These are phyloP conservation scores for Strigamia crassipes DNA, from an alignment of 2,888 invertebrate genomes.

Conservation along the genomic window DNA sequence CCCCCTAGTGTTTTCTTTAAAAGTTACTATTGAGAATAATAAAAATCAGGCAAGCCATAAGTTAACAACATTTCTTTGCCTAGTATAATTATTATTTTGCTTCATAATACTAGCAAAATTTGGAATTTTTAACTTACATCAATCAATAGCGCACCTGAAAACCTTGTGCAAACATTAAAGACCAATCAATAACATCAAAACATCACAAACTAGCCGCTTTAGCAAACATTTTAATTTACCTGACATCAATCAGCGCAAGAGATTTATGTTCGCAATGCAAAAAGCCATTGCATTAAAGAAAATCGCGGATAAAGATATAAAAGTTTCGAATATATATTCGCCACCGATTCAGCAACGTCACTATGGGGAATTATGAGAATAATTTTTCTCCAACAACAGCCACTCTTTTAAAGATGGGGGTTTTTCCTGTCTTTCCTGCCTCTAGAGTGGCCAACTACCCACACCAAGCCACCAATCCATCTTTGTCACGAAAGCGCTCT, in stretches of 20 bases:
- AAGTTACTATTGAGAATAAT: too few species aligned
- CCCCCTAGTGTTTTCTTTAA: too few species aligned
- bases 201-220: neutral
- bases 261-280: neutral
- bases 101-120: too few species aligned
- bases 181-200: neutral
- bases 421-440: constrained; percentile 5
- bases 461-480: constrained; percentile 26
- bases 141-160: neutral
- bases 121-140: neutral
- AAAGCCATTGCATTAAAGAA: neutral
- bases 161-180: neutral
- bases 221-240: too few species aligned
- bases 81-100: too few species aligned
- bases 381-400: constrained; percentile 1
- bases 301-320: neutral
- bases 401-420: constrained; percentile 24
- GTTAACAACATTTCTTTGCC: too few species aligned
- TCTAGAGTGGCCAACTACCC: constrained; percentile 25
- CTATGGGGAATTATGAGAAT: constrained; percentile 11
- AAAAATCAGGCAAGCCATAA: too few species aligned
- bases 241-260: neutral
- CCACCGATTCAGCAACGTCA: constrained; percentile 8
- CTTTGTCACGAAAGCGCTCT: constrained; percentile 27
- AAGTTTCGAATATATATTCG: neutral